Evolutionary conservation across 2,797 vertebrate genomes (phyloP).

Genomic region (Lateolabrax maculatus): DNA sequence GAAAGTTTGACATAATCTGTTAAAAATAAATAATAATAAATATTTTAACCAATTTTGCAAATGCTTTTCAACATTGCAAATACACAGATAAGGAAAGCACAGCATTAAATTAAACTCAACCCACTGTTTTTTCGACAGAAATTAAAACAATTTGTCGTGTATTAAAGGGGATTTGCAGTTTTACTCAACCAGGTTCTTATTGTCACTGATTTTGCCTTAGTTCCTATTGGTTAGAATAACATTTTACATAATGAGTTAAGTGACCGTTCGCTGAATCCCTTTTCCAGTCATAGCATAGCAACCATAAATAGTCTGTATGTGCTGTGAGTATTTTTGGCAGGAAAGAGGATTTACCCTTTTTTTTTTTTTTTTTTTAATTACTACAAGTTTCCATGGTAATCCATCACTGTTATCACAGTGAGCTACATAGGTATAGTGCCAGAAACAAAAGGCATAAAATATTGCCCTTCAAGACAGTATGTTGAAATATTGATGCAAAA

Average conservation of each 20-base stretch:
- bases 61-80: background rate
- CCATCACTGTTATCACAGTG: background rate
- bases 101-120: background rate
- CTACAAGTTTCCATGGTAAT: background rate
- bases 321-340: no score
- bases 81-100: background rate
- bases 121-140: no score
- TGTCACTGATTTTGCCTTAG: background rate
- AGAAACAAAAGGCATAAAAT: background rate
- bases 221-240: background rate
- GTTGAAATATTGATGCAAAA: slow-evolving; percentile 3
- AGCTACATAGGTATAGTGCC: background rate
- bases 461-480: background rate
- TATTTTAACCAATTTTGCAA: background rate
- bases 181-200: background rate
- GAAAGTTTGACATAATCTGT: background rate
- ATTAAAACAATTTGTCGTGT: no score
- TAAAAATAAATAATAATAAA: no score
- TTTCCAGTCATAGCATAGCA: no score
- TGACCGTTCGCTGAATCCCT: no score
- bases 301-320: no score
- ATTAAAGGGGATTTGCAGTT: background rate
- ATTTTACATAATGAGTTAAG: no score
- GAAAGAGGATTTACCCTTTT: no score
- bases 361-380: background rate